phyloP scores from a whole-genome alignment of 2,888 invertebrate genomes.

The Drosophila parthenogenetica region DNA sequence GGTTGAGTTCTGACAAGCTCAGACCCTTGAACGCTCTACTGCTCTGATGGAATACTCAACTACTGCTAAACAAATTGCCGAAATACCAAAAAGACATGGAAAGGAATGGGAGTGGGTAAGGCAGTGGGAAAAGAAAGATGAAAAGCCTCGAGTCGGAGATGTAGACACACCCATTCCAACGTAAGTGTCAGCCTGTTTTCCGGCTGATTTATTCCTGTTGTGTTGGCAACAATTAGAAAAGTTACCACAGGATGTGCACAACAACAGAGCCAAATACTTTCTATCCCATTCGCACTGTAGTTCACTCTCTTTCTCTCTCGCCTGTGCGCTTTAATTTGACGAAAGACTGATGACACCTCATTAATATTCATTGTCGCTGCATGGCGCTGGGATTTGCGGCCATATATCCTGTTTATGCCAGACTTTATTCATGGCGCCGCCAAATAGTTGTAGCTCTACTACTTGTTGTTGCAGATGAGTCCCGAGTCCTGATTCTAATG shows the following conservation, averaged over 20 bases:
- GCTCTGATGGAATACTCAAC: constrained; percentile 62
- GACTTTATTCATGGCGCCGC: constrained; percentile 66
- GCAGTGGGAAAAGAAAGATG: constrained; percentile 5
- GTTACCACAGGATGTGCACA: constrained; percentile 77
- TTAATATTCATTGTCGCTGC: constrained; percentile 85
- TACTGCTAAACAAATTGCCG: constrained; percentile 72
- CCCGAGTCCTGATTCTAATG: constrained; percentile 56
- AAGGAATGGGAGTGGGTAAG: neutral
- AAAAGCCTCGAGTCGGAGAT: constrained; percentile 2
- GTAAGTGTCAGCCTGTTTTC: constrained; percentile 56
- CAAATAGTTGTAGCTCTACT: constrained; percentile 40
- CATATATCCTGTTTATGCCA: constrained; percentile 72
- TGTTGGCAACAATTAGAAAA: constrained; percentile 83
- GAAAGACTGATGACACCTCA: constrained; percentile 85
- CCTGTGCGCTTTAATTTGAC: constrained; percentile 83
- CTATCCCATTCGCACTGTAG: constrained; percentile 11
- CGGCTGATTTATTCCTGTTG: constrained; percentile 83
- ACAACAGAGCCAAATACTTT: constrained; percentile 17
- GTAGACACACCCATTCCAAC: constrained; percentile 39
- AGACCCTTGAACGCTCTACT: neutral
- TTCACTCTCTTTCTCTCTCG: constrained; percentile 49
- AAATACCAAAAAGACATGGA: constrained; percentile 44
- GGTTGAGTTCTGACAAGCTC: constrained; percentile 7
- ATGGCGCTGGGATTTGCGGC: constrained; percentile 75
- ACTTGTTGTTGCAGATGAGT: constrained; percentile 28